Evolutionary conservation across 64 coral and sea anemone genomes (phyloP), one percentile per base, ranked within the genome.

Genomic region (Dendronephthya gigantea): DNA sequence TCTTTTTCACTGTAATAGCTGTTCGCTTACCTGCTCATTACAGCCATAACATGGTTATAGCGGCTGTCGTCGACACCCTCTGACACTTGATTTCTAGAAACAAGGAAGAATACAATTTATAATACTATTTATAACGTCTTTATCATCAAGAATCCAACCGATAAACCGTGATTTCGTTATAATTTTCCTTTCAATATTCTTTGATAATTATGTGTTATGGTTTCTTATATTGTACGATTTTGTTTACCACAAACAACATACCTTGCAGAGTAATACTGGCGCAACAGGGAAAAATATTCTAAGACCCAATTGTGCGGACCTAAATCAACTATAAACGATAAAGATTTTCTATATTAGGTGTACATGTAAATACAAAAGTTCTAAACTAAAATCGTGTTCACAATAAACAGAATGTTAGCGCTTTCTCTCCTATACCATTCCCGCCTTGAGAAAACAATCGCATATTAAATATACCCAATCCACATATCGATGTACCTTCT

Each of bases 181-280:
- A 28, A 49, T 49, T 6, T 48, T 40, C 40, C 43, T 69, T n/a
- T 7, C 6, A 27, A 85, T 34, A 66, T 84, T 17, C 36, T 34
- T n/a, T n/a, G 34, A 50, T 65, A 49, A 35, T 13, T 1, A 27
- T 32, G n/a, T n/a, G n/a, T n/a, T n/a, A n/a, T n/a, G n/a, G 22
- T 43, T 87, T 28, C 25, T 13, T 49, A n/a, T n/a, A n/a, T n/a
- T n/a, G n/a, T n/a, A n/a, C n/a, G n/a, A n/a, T n/a, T n/a, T n/a
- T n/a, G n/a, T n/a, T n/a, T n/a, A n/a, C n/a, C n/a, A n/a, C n/a
- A n/a, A n/a, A n/a, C n/a, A n/a, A n/a, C n/a, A n/a, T 88, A 83
- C 87, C 87, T 88, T 39, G 79, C 35, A 56, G 50, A 41, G 41
- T 88, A 88, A 65, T 82, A 88, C 59, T 88, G 75, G 19, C 79